These are phyloP conservation scores for Leistus spinibarbis DNA, from an alignment of 2,888 invertebrate genomes.

Conservation along the genomic window DNA sequence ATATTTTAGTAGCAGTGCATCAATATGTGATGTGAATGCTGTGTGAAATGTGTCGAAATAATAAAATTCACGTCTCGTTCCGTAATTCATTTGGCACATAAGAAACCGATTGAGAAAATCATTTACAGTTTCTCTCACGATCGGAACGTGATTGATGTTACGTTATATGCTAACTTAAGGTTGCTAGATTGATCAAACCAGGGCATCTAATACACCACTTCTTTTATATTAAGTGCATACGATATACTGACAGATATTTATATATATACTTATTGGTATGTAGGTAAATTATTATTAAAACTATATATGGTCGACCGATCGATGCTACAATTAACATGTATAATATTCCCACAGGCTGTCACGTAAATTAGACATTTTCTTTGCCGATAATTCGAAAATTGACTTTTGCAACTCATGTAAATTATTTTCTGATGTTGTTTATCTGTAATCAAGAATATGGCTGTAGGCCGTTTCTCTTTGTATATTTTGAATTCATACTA, in stretches of 20 bases:
- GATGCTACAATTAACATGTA: neutral
- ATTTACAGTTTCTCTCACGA: slow-evolving; percentile 13
- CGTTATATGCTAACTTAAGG: neutral
- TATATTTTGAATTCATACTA: neutral
- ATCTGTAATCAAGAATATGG: neutral
- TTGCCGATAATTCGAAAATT: neutral
- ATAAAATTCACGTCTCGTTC: neutral
- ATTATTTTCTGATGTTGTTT: neutral
- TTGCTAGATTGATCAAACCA: neutral
- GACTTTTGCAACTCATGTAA: neutral
- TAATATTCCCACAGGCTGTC: neutral
- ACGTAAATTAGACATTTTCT: neutral
- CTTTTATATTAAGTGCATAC: neutral
- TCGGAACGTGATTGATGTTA: slow-evolving; percentile 1
- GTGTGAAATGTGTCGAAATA: neutral
- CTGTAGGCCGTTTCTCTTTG: neutral
- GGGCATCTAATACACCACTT: neutral
- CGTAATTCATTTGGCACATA: neutral
- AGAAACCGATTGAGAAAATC: neutral
- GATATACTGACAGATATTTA: neutral
- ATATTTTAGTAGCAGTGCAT: neutral
- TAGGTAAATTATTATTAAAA: neutral
- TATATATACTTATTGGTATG: neutral
- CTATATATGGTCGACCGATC: neutral
- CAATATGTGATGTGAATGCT: neutral